phyloP scores from a whole-genome alignment of 1,140 invertebrate species.

The Lasioglossum albipes region DNA sequence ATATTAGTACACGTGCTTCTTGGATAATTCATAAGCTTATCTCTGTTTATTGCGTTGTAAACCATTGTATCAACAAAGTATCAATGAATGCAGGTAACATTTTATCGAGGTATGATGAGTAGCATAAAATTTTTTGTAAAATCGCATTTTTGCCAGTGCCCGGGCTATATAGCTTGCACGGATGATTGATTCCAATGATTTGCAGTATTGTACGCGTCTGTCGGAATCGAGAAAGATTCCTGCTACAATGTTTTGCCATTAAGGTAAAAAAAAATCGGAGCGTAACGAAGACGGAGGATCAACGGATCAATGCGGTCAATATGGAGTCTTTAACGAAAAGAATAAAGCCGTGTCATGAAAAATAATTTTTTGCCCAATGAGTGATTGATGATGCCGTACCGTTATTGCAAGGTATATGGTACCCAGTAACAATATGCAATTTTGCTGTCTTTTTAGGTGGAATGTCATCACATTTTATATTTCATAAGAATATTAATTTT shows the following conservation, averaged over 20 bases:
- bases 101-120: not conserved
- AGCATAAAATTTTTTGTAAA: not conserved
- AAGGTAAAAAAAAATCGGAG: not conserved
- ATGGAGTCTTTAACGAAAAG: constrained; percentile 13
- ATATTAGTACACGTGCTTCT: not conserved
- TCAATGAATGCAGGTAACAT: not conserved
- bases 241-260: constrained; percentile 27
- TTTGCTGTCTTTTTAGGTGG: not conserved
- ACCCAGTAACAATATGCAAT: constrained; percentile 1
- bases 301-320: constrained; percentile 2
- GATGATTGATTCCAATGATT: constrained; percentile 31
- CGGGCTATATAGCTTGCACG: not conserved
- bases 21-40: not conserved
- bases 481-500: too few species aligned
- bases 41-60: not conserved
- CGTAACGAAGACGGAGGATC: constrained; percentile 16
- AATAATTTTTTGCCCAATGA: constrained; percentile 24
- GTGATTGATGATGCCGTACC: constrained; percentile 31
- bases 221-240: not conserved
- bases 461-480: too few species aligned
- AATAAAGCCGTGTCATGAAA: constrained; percentile 38
- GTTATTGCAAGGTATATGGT: not conserved
- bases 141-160: not conserved
- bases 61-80: not conserved
- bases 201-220: constrained; percentile 20